Evolutionary conservation across 1,140 invertebrate species (phyloP), one percentile per base, ranked within the genome.

Genomic region (Pinna nobilis): DNA sequence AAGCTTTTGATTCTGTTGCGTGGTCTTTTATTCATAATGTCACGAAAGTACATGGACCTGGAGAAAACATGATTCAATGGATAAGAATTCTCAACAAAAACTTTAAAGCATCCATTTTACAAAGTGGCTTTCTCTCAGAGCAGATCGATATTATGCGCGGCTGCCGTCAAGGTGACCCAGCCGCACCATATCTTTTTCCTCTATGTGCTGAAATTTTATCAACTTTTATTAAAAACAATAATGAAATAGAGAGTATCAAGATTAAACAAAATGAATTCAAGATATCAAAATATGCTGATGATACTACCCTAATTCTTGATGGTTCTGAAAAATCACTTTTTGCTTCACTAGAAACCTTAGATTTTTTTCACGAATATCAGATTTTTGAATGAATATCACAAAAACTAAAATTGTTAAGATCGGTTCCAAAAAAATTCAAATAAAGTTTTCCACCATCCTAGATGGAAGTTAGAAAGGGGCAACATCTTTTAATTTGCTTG

Each of bases 1-100:
- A 37, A 63, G 60, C 60, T n/a, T n/a, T n/a, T n/a, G 39, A 63
- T 28, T 63, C 60, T 9, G 35, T 63, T 32, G 18, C 28, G 7
- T 66, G 41, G 41, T 50, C 44, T 4, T 66, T 50, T 51, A 49
- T 66, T 25, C n/a, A 66, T 33, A 32, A 66, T 23, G 64, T 66
- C 18, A 15, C 51, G 20, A 3, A 37, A 11, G 50, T 51, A 51
- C 41, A 41, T 47, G 41, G 41, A 11, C 41, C 41, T 63, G 33
- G 37, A 63, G 41, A 39, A n/a, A 41, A 47, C 35, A 63, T 63
- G 7, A 63, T 39, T 1, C 7, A 63, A 7, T 63, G 35, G 60
- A 44, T 63, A 25, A 63, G 23, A 28, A 35, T 59, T 32, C 30
- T 59, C 18, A 59, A 59, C 25, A 59, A 23, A 1, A 33, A 59